Conservation (phyloP, 1,140 invertebrate genomes). For the Helicoverpa zea region DNA sequence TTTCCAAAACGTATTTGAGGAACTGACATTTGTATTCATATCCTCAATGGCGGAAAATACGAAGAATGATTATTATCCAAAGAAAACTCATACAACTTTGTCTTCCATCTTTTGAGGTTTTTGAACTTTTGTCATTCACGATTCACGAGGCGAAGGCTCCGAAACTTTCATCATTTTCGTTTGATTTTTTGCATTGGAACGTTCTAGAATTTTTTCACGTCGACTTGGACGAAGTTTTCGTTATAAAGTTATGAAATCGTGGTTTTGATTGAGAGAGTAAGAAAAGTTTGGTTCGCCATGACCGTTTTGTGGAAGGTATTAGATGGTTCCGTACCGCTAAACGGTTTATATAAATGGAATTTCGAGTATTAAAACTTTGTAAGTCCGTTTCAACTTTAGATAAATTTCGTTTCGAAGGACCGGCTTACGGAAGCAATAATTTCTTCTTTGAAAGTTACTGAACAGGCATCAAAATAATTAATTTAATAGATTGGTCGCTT, state of each 20-base stretch:
- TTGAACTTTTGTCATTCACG: slow-evolving; percentile 26
- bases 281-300: not conserved
- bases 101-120: slow-evolving; percentile 29
- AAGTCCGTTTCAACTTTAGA: no score
- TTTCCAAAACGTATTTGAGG: no score
- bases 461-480: no score
- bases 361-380: no score
- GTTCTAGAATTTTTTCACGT: not conserved
- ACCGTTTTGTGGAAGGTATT: not conserved
- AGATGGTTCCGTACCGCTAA: not conserved
- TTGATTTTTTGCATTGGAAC: slow-evolving; percentile 29
- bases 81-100: slow-evolving; percentile 37
- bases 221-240: not conserved
- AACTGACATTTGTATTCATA: not conserved
- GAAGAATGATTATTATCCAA: slow-evolving; percentile 28
- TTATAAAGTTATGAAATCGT: not conserved
- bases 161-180: slow-evolving; percentile 20
- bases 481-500: no score
- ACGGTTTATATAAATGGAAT: not conserved
- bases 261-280: slow-evolving; percentile 1
- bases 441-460: no score
- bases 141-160: not conserved
- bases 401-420: no score
- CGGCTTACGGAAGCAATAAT: no score
- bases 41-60: not conserved